These are phyloP conservation scores for Neodiprion fabricii DNA, from an alignment of 1,140 invertebrate species.

Conservation along the genomic window DNA sequence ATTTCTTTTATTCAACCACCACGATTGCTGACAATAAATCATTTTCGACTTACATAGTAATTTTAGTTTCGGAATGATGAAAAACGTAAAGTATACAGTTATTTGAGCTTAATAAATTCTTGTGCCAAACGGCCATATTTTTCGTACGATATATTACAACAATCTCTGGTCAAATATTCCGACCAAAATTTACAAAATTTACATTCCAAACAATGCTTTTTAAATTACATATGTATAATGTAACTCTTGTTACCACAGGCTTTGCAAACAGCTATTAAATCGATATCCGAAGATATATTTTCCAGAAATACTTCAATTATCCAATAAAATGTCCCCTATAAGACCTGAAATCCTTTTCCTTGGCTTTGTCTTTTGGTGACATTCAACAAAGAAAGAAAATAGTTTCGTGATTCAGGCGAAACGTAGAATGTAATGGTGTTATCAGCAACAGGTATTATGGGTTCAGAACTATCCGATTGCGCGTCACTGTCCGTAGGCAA, in stretches of 20 bases:
- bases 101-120: too few species aligned
- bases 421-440: slow-evolving; percentile 60
- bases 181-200: slow-evolving; percentile 1
- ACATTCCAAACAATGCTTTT: background rate
- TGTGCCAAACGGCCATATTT: background rate
- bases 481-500: slow-evolving; percentile 49
- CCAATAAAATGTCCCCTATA: slow-evolving; percentile 35
- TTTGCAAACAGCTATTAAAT: background rate
- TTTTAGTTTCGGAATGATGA: too few species aligned
- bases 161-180: background rate
- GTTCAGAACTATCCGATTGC: slow-evolving; percentile 48
- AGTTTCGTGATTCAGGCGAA: slow-evolving; percentile 57
- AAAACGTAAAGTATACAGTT: too few species aligned
- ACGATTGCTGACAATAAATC: too few species aligned
- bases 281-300: background rate
- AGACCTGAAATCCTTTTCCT: slow-evolving; percentile 50
- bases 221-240: slow-evolving; percentile 6
- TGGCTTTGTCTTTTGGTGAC: slow-evolving; percentile 61
- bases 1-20: too few species aligned
- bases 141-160: background rate
- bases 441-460: slow-evolving; percentile 35
- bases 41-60: too few species aligned
- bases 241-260: background rate
- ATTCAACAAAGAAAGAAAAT: slow-evolving; percentile 60
- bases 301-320: background rate